These are phyloP conservation scores for Eutolmus rufibarbis DNA, from an alignment of 2,888 invertebrate species.

Conservation along the genomic window DNA sequence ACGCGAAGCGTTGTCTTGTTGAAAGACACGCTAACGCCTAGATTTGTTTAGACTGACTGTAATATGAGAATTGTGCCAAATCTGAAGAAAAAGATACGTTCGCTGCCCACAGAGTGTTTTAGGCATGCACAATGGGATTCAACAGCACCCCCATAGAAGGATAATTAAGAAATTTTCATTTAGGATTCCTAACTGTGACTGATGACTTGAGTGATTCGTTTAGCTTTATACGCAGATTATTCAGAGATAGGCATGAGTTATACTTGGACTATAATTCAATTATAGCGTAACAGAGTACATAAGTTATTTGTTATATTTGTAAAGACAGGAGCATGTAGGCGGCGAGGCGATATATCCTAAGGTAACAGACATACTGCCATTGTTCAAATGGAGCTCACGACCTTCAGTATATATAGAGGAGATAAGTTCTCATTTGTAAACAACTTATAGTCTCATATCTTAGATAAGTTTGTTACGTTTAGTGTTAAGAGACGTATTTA, in stretches of 20 bases:
- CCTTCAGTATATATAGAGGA: slow-evolving; percentile 25
- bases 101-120: background rate
- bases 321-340: background rate
- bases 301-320: slow-evolving; percentile 43
- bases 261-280: slow-evolving; percentile 36
- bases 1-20: background rate
- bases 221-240: slow-evolving; percentile 46
- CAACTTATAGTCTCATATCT: slow-evolving; percentile 45
- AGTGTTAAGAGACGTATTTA: slow-evolving; percentile 33
- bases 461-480: slow-evolving; percentile 47
- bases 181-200: slow-evolving; percentile 47
- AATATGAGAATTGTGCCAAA: background rate
- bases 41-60: background rate
- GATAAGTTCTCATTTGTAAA: slow-evolving; percentile 34
- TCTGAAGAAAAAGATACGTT: background rate
- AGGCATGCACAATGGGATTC: background rate
- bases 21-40: background rate
- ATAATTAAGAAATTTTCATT: slow-evolving; percentile 23
- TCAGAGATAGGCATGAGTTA: slow-evolving; percentile 24
- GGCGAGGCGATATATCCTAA: slow-evolving; percentile 13
- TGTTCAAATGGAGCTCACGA: slow-evolving; percentile 25
- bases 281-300: slow-evolving; percentile 21
- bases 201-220: slow-evolving; percentile 48
- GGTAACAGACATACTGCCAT: slow-evolving; percentile 17
- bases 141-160: background rate